phyloP scores from a whole-genome alignment of 2,113 vertebrate species.

The Struthidea cinerea region DNA sequence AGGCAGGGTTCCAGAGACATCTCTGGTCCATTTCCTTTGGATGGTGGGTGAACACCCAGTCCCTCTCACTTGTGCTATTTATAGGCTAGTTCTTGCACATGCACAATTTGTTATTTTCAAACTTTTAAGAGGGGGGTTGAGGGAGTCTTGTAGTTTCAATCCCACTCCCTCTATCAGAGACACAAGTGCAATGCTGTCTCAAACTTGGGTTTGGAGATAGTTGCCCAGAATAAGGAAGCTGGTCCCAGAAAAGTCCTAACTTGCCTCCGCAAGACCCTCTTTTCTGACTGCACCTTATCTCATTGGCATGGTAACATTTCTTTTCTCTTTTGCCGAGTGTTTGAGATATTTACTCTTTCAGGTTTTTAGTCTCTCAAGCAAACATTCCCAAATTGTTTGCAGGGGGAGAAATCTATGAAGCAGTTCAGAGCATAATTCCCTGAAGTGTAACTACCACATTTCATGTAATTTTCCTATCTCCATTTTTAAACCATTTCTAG shows the following conservation, averaged over 20 bases:
- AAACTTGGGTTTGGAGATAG: neutral
- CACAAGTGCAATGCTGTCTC: fast-evolving
- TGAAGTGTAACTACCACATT: neutral
- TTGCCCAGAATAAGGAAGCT: neutral
- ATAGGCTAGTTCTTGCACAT: neutral
- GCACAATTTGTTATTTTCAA: neutral
- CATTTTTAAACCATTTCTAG: neutral
- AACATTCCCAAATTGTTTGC: neutral
- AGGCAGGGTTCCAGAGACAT: neutral
- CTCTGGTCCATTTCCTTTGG: neutral
- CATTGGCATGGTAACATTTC: neutral
- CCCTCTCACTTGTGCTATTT: neutral
- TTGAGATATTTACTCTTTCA: neutral
- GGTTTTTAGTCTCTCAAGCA: neutral
- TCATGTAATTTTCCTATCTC: neutral
- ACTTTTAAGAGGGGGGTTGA: neutral
- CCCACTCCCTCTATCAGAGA: neutral
- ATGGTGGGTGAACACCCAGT: too few species aligned
- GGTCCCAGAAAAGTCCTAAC: neutral
- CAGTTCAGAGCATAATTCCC: neutral
- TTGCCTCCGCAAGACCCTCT: neutral
- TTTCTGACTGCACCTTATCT: neutral
- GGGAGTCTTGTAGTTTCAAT: neutral
- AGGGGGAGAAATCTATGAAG: neutral
- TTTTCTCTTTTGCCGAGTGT: neutral